A percentile compares a stretch with the other conserved stretches of the same genome.
Evolutionary conservation across 2,888 invertebrate species (phyloP).

Genomic region (Diabrotica balteata): DNA sequence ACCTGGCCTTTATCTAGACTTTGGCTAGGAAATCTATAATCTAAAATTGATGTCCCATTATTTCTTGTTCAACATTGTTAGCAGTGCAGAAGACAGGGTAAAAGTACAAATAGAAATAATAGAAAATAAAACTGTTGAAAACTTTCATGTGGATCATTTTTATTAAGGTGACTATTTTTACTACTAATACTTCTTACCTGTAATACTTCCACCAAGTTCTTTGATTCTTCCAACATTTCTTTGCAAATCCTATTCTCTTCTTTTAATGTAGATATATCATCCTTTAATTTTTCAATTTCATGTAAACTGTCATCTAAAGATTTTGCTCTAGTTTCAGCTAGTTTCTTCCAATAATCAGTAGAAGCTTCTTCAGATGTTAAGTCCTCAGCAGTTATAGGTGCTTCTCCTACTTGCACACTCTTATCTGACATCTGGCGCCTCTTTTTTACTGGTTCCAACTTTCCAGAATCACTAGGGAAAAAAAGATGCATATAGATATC

Average conservation of each 20-base stretch:
- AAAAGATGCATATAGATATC: conserved; percentile 3
- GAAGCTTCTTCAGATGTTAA: conserved; percentile 75
- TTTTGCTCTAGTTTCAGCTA: conserved; percentile 77
- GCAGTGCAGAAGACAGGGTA: not conserved
- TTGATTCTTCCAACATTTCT: conserved; percentile 78
- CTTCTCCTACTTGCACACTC: conserved; percentile 67
- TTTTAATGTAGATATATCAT: conserved; percentile 58
- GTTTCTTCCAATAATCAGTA: conserved; percentile 77
- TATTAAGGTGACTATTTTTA: no score
- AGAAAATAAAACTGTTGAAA: no score
- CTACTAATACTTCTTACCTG: conserved; percentile 62
- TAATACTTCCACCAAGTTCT: conserved; percentile 76
- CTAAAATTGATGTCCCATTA: no score
- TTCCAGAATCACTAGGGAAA: conserved; percentile 32
- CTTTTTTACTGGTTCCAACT: conserved; percentile 32
- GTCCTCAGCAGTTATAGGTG: conserved; percentile 70
- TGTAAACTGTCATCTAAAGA: conserved; percentile 75
- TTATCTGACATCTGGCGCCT: conserved; percentile 65
- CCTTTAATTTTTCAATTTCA: conserved; percentile 71
- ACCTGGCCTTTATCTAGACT: no score
- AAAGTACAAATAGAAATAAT: not conserved
- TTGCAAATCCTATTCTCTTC: conserved; percentile 74
- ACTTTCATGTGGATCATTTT: no score
- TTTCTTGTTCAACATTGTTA: no score
- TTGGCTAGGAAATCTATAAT: no score